Percentiles rank a stretch among this genome's conserved stretches.
These are phyloP conservation scores for Paramisgurnus dabryanus DNA, from an alignment of 2,113 vertebrate genomes.

Conservation along the genomic window DNA sequence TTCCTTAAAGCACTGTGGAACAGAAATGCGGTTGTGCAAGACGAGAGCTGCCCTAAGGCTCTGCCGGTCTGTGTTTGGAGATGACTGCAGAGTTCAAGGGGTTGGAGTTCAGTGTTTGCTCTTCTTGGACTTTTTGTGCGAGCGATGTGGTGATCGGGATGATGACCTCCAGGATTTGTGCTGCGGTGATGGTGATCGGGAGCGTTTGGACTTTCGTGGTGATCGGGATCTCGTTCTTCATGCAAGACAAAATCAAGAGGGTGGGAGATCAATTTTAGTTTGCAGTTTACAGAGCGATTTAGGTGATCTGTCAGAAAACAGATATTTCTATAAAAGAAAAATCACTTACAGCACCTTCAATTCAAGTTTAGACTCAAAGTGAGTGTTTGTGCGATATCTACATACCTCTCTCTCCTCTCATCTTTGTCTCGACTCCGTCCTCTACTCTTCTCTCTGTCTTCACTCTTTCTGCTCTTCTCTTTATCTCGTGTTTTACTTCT, in stretches of 20 bases:
- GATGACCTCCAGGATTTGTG: constrained; percentile 69
- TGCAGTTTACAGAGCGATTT: too few relatives aligned
- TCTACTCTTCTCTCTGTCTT: constrained; percentile 65
- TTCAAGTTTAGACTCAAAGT: too few relatives aligned
- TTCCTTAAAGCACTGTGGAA: constrained; percentile 43
- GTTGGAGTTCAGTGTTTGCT: constrained; percentile 74
- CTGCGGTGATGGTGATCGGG: constrained; percentile 71
- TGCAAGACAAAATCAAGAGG: neutral
- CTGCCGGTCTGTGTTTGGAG: constrained; percentile 4
- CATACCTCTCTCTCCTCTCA: constrained; percentile 60
- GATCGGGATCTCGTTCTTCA: constrained; percentile 69
- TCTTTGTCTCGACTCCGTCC: constrained; percentile 63
- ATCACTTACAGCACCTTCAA: too few relatives aligned
- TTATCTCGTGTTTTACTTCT: constrained; percentile 62
- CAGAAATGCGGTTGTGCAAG: constrained; percentile 31
- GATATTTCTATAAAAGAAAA: too few relatives aligned
- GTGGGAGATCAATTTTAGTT: too few relatives aligned
- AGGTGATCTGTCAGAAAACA: too few relatives aligned
- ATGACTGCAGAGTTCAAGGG: constrained; percentile 28
- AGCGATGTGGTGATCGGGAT: constrained; percentile 75
- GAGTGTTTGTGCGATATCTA: neutral
- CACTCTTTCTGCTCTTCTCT: constrained; percentile 58
- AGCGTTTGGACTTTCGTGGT: constrained; percentile 75
- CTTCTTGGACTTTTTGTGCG: constrained; percentile 80
- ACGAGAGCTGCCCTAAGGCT: constrained; percentile 33